phyloP scores from a whole-genome alignment of 2,797 vertebrate genomes.

The Sebastolobus alascanus region DNA sequence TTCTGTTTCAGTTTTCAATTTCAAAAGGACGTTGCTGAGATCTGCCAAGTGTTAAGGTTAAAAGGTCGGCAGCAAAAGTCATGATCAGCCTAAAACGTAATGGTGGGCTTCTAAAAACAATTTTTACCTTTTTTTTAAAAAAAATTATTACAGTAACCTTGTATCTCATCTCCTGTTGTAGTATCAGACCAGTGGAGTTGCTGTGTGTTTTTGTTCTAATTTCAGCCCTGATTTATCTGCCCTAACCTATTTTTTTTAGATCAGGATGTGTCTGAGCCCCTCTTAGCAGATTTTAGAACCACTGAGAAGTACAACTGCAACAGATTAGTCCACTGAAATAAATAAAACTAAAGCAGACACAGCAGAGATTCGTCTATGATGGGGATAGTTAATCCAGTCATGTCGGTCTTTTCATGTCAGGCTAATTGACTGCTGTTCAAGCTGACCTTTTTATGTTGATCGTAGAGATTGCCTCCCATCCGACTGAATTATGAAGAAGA shows the following conservation, averaged over 20 bases:
- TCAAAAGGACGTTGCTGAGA: conserved; percentile 6
- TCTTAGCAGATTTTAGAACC: conserved; percentile 54
- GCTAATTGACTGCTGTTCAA: conserved; percentile 39
- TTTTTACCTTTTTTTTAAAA: background rate
- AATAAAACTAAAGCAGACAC: conserved; percentile 38
- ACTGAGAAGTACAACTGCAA: conserved; percentile 15
- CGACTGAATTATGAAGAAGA: conserved; percentile 6
- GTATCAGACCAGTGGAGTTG: conserved; percentile 9
- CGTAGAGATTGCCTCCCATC: conserved; percentile 9
- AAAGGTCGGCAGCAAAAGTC: background rate
- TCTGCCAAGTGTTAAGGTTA: background rate
- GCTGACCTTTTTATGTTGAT: conserved; percentile 38
- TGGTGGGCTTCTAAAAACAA: background rate
- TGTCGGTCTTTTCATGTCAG: conserved; percentile 20
- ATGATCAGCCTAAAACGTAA: background rate
- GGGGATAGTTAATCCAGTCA: conserved; percentile 40
- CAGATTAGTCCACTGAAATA: conserved; percentile 58
- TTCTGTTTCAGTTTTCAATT: conserved; percentile 8
- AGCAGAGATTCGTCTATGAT: conserved; percentile 21
- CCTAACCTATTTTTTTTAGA: conserved; percentile 49
- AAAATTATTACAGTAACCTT: background rate
- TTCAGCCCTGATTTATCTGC: conserved; percentile 49
- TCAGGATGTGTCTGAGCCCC: conserved; percentile 50
- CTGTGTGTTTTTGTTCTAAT: conserved; percentile 52
- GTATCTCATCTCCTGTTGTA: conserved; percentile 2